Percentiles rank a stretch among this genome's conserved stretches.
Evolutionary conservation across 2,113 vertebrate genomes (phyloP).

Genomic region (Scomber japonicus): DNA sequence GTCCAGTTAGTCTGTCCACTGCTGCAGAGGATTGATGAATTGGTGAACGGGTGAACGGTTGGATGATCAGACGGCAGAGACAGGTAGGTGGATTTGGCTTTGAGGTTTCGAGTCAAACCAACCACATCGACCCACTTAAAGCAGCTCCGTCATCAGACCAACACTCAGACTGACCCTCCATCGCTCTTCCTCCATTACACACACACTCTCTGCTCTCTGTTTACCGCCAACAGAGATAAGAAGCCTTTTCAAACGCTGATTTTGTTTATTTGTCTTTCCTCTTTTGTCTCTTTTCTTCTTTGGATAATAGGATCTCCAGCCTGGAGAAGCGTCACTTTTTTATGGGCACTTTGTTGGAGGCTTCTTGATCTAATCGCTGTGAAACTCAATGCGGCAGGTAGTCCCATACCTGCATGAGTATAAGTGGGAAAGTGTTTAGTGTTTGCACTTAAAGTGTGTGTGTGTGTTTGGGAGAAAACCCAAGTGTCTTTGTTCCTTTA

Average conservation of each 20-base stretch:
- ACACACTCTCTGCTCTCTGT: constrained; percentile 35
- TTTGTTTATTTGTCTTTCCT: constrained; percentile 38
- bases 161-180: constrained; percentile 13
- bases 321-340: neutral
- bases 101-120: constrained; percentile 27
- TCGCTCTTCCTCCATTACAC: neutral
- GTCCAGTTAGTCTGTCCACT: neutral
- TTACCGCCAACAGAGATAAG: constrained; percentile 58
- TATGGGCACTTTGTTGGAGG: constrained; percentile 29
- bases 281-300: constrained; percentile 29
- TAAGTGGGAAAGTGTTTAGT: constrained; percentile 22
- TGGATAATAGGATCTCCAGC: constrained; percentile 26
- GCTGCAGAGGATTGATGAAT: neutral
- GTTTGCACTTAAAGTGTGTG: neutral
- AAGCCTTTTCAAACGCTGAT: constrained; percentile 18
- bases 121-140: constrained; percentile 4
- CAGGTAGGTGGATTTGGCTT: neutral
- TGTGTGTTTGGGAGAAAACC: neutral
- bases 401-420: neutral
- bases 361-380: constrained; percentile 33
- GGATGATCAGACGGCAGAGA: constrained; percentile 2
- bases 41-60: neutral
- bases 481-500: neutral
- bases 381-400: constrained; percentile 16
- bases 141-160: constrained; percentile 12